Conservation (phyloP, 2,888 invertebrate species). For the Mesodorylaimus sp. region DNA sequence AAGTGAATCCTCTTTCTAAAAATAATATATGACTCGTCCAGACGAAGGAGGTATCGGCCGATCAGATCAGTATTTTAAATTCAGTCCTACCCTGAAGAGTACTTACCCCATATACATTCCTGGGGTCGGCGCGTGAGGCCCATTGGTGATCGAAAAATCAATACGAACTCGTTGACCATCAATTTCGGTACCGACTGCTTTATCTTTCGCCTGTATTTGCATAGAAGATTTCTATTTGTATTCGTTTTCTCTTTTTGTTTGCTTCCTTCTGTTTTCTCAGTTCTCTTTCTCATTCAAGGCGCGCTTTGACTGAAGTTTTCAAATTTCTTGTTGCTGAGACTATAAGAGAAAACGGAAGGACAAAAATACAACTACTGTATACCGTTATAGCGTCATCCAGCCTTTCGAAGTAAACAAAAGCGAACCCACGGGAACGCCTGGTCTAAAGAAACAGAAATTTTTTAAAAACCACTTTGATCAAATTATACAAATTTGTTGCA, state of each 20-base stretch:
- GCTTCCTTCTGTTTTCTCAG: no score
- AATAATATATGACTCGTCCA: no score
- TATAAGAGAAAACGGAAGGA: no score
- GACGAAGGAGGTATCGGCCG: no score
- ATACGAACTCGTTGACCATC: constrained; percentile 20
- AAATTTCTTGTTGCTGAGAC: no score
- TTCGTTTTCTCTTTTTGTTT: no score
- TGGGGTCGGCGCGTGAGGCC: constrained; percentile 23
- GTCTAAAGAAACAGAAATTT: constrained; percentile 13
- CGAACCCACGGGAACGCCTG: constrained; percentile 24
- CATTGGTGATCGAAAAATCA: constrained; percentile 21
- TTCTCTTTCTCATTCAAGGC: no score
- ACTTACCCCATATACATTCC: constrained; percentile 22
- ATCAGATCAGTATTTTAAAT: no score
- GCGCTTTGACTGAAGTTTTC: no score
- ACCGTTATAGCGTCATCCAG: constrained; percentile 20
- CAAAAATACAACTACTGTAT: no score
- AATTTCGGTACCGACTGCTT: constrained; percentile 11
- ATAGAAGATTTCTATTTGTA: no score
- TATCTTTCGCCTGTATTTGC: constrained; percentile 11
- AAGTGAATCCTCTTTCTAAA: not conserved
- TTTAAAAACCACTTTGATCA: not conserved
- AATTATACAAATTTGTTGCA: not conserved
- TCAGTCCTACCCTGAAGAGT: no score
- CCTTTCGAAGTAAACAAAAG: constrained; percentile 21